Base-by-base conservation (phyloP, 2,888 invertebrate species). In the Apodemia mormo region DNA sequence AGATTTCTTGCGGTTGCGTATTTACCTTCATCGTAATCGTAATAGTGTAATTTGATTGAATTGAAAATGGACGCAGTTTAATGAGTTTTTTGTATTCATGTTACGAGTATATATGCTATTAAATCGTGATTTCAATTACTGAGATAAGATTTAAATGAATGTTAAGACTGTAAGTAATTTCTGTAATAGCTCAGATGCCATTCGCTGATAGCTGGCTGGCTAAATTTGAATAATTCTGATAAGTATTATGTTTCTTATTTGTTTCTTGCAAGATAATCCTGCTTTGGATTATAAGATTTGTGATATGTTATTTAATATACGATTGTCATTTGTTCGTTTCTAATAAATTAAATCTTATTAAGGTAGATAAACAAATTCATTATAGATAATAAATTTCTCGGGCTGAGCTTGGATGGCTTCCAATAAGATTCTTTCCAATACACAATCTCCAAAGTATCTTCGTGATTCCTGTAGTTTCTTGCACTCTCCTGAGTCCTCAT, bases 71-170 rank as follows among this genome's bases (percentile, higher is more conserved):
- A 37, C 30, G 67, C 33, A 82, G 81, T 82, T 83, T 85, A 49
- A 49, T 49, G 49, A 49, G 49, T 49, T 84, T 88, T 87, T 88
- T 89, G 85, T 88, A 90, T 89, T 87, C 88, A 89, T 86, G 78
- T 77, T 73, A 82, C 14, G 49, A 49, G 49, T 49, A 49, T 49
- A 49, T 82, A 81, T 80, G 79, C 76, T 49, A 82, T 85, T 83
- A 82, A 83, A 82, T 87, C 87, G 86, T 85, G 89, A 88, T 88
- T 90, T 88, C 86, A 88, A 89, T 90, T 89, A 87, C 78, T 68
- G 75, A 86, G 86, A 89, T 89, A 88, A 85, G 78, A 80, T 77
- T 79, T 80, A 80, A 85, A 84, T 81, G 76, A 75, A 74, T 76
- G 75, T 76, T 76, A 68, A 75, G 75, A 73, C 69, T 10, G 68